Evolutionary conservation across 2,113 vertebrate species (phyloP).

Genomic region (Syrrhaptes paradoxus): DNA sequence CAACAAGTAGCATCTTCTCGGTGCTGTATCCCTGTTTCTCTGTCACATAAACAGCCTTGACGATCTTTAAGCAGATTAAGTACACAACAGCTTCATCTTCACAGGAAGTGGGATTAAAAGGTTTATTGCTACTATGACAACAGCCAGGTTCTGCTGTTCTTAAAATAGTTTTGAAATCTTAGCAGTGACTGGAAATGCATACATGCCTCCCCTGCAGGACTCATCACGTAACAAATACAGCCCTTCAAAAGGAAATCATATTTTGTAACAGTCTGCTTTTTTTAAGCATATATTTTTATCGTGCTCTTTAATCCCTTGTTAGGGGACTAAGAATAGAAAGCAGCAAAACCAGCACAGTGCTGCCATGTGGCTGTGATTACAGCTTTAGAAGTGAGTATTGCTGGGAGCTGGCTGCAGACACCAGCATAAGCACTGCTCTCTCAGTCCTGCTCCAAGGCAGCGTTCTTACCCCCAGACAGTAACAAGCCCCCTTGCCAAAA

Average conservation of each 20-base stretch:
- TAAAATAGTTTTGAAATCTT: constrained; percentile 66
- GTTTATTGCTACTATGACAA: constrained; percentile 71
- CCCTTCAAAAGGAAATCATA: constrained; percentile 7
- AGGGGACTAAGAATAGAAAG: constrained; percentile 54
- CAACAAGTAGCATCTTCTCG: neutral
- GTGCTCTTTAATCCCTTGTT: constrained; percentile 24
- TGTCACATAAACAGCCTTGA: constrained; percentile 20
- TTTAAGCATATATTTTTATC: neutral
- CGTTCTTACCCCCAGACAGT: neutral
- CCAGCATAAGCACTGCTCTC: neutral
- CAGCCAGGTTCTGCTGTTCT: constrained; percentile 59
- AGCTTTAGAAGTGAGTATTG: constrained; percentile 31
- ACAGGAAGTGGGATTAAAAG: constrained; percentile 66
- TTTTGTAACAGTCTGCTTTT: constrained; percentile 20
- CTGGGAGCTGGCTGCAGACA: neutral
- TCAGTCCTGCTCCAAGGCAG: neutral
- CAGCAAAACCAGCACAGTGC: constrained; percentile 27
- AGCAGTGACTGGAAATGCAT: constrained; percentile 9
- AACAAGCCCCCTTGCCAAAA: neutral
- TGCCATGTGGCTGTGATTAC: constrained; percentile 39
- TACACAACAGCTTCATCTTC: constrained; percentile 44
- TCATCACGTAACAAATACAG: constrained; percentile 23
- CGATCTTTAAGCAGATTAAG: constrained; percentile 56
- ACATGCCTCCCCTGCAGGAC: neutral
- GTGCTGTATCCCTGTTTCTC: neutral